phyloP scores from a whole-genome alignment of 2,797 vertebrate genomes.

The Characodon lateralis region DNA sequence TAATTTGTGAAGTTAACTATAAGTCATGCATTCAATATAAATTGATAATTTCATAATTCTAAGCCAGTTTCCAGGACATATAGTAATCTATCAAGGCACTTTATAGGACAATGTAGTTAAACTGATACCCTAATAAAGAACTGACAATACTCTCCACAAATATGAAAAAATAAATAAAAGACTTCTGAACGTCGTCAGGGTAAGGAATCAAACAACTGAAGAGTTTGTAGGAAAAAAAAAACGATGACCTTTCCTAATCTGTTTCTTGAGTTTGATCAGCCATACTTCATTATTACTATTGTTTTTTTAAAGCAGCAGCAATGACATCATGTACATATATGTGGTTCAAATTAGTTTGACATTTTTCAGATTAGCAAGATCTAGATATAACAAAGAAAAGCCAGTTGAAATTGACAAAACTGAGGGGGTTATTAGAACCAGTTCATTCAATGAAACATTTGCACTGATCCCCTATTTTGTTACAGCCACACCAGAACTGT shows the following conservation, averaged over 20 bases:
- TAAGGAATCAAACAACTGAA: conserved; percentile 31
- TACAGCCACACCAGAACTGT: too few relatives aligned
- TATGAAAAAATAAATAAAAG: conserved; percentile 33
- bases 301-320: too few relatives aligned
- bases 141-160: conserved; percentile 8
- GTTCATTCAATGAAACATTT: too few relatives aligned
- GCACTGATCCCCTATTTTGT: too few relatives aligned
- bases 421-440: too few relatives aligned
- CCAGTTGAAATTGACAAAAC: too few relatives aligned
- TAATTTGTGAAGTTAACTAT: conserved; percentile 1
- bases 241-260: conserved; percentile 8
- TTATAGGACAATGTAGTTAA: neutral
- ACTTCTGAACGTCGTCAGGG: conserved; percentile 28
- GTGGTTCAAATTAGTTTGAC: too few relatives aligned
- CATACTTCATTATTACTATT: neutral
- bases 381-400: too few relatives aligned
- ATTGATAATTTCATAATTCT: conserved; percentile 6
- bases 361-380: too few relatives aligned
- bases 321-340: too few relatives aligned
- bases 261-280: conserved; percentile 10
- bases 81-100: neutral
- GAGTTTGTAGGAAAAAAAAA: conserved; percentile 6
- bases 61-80: conserved; percentile 9
- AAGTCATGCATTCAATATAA: conserved; percentile 15
- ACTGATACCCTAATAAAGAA: neutral